Base-by-base conservation (phyloP, 2,113 vertebrate genomes). In the Caloenas nicobarica region DNA sequence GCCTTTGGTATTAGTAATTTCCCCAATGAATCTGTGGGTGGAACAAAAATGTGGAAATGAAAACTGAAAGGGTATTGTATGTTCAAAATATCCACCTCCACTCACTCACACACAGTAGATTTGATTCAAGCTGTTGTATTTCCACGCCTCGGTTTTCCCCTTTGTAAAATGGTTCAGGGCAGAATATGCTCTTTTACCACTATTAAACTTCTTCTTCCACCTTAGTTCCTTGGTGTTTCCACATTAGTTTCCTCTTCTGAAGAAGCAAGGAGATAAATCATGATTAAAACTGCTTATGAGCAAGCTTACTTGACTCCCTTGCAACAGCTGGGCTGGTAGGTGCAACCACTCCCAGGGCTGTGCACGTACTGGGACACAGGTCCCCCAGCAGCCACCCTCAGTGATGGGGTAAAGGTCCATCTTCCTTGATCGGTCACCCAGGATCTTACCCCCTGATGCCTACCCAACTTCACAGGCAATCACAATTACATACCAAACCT, bases 31-130 rank as follows among this genome's bases (percentile, higher is more conserved):
- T 81, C 83, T 79, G 82, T 93, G 82, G 73, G 64, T 93, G 91
- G 96, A 97, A 97, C 91, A 96, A 94, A 97, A 95, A 90, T 92
- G 95, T 96, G 95, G 93, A 74, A 93, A 94, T 90, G 76, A 93
- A 97, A 94, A 96, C 86, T 89, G 60, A 95, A 82, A 94, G 53
- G 38, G 50, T 95, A 95, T 97, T 97, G 36, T 94, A 70, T 58
- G n/a, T 91, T 96, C 57, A 94, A 88, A 89, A 94, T 81, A 88
- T 40, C 56, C 54, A 70, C 76, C 79, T 86, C 25, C 68, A 86
- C 44, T 93, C 44, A 46, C 44, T 46, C 88, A 73, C 9, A 71
- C 60, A 87, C 11, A 74, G 29, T 19, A 91, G 66, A 94, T 86
- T 86, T 23, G 42, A 92, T 73, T 62, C 2, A 33, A 79, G 48